phyloP scores from a whole-genome alignment of 92 coral and sea anemone genomes.

The Phenganax subtilis region DNA sequence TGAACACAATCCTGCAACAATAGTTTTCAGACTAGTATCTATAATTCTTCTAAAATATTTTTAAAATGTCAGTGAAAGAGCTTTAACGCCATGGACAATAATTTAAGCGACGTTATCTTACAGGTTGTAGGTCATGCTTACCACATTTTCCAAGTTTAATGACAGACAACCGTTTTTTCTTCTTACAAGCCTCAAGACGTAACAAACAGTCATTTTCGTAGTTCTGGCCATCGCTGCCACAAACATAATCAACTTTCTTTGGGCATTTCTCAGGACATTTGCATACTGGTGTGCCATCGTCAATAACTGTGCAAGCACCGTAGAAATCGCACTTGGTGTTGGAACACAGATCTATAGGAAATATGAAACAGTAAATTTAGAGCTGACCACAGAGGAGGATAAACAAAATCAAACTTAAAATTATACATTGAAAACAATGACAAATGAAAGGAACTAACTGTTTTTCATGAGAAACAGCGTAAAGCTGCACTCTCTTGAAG shows the following conservation, averaged over 20 bases:
- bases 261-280: slow-evolving; percentile 66
- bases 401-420: no score
- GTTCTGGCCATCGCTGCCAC: slow-evolving; percentile 86
- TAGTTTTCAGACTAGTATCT: no score
- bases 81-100: background rate
- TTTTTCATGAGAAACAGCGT: no score
- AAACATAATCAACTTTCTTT: slow-evolving; percentile 64
- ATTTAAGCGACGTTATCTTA: background rate
- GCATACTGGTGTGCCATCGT: slow-evolving; percentile 56
- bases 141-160: slow-evolving; percentile 68
- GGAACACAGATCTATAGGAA: slow-evolving; percentile 65
- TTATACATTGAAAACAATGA: no score
- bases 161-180: slow-evolving; percentile 48
- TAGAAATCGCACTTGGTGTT: slow-evolving; percentile 59
- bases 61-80: no score
- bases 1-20: slow-evolving; percentile 63
- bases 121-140: slow-evolving; percentile 40
- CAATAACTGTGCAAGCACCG: slow-evolving; percentile 50
- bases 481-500: no score
- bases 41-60: no score
- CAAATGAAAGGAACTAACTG: no score
- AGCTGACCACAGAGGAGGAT: no score
- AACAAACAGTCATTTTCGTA: slow-evolving; percentile 71
- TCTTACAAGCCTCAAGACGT: slow-evolving; percentile 73
- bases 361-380: no score